Percentiles rank a stretch among this genome's conserved stretches.
Evolutionary conservation across 2,113 vertebrate genomes (phyloP).

Genomic region (Rynchops niger): DNA sequence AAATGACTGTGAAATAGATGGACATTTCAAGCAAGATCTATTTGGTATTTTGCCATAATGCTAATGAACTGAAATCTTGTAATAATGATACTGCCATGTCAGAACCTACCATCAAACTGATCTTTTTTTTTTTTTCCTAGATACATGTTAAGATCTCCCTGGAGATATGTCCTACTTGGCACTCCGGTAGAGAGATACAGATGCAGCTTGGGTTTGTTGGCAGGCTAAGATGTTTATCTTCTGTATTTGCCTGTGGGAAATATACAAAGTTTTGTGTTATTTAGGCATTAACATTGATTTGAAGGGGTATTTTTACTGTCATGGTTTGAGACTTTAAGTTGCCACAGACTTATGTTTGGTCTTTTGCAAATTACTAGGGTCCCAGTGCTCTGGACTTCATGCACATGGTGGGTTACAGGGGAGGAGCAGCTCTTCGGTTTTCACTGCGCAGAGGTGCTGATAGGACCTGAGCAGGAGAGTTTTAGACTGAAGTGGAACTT

Average conservation of each 20-base stretch:
- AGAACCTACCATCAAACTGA: background rate
- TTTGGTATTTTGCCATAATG: background rate
- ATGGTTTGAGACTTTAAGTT: background rate
- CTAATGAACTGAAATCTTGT: background rate
- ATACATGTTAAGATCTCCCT: background rate
- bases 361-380: background rate
- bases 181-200: background rate
- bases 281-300: background rate
- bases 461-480: background rate
- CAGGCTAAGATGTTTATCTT: background rate
- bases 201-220: background rate
- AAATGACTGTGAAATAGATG: background rate
- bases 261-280: background rate
- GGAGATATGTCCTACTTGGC: background rate
- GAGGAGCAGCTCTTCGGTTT: background rate
- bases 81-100: background rate
- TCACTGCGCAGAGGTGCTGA: background rate
- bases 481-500: background rate
- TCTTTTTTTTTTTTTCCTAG: background rate
- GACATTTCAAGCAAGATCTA: background rate
- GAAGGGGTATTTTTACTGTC: background rate
- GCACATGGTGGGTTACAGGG: background rate
- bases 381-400: background rate
- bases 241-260: background rate
- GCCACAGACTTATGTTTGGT: accelerated